phyloP scores from a whole-genome alignment of 35 echinoderm and acorn worm species.

The Acanthaster planci region DNA sequence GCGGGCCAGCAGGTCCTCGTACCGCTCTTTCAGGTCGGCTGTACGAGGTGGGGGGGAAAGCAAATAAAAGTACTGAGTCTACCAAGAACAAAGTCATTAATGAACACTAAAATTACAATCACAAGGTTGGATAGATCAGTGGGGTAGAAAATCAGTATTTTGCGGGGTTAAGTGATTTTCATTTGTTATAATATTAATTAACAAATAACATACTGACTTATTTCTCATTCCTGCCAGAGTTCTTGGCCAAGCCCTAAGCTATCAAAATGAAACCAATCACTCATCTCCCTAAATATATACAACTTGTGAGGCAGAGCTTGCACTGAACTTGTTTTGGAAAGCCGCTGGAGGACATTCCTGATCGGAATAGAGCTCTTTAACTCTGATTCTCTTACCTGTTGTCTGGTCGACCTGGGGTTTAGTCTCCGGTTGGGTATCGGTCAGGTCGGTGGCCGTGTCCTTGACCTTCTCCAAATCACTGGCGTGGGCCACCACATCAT shows the following conservation, averaged over 20 bases:
- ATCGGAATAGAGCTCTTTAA: neutral
- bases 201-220: no score
- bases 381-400: constrained; percentile 47
- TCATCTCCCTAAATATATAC: no score
- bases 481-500: constrained; percentile 72
- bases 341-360: neutral
- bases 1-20: constrained; percentile 68
- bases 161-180: no score
- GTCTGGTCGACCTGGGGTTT: constrained; percentile 58
- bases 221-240: no score
- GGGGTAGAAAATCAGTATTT: no score
- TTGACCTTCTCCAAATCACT: constrained; percentile 77
- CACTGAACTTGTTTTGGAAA: no score
- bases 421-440: constrained; percentile 78
- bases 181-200: no score
- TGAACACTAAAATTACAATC: neutral
- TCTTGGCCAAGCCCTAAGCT: no score
- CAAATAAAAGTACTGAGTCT: no score
- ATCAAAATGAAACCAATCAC: no score
- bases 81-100: no score
- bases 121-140: neutral
- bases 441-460: constrained; percentile 65
- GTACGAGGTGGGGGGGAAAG: neutral
- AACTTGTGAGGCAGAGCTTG: no score
- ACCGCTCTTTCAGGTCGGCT: constrained; percentile 65